phyloP scores from a whole-genome alignment of 1,140 invertebrate species.

The Drosophila insularis region DNA sequence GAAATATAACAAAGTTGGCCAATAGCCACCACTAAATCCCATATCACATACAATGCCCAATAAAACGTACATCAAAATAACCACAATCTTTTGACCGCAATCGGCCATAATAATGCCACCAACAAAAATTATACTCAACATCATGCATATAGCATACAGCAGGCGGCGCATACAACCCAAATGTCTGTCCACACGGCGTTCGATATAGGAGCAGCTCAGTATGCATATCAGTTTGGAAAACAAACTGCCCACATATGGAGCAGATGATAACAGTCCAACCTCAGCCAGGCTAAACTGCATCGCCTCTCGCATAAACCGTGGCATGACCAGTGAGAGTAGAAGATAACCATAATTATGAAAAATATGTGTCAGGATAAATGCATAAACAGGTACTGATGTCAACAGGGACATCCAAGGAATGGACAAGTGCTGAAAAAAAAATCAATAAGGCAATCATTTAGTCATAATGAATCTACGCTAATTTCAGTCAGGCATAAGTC shows the following conservation, averaged over 20 bases:
- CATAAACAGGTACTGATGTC: slow-evolving; percentile 49
- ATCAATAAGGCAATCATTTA: neutral
- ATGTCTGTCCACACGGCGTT: slow-evolving; percentile 31
- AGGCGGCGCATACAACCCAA: slow-evolving; percentile 51
- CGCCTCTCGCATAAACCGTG: slow-evolving; percentile 69
- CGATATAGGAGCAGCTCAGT: slow-evolving; percentile 50
- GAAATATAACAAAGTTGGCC: slow-evolving; percentile 70
- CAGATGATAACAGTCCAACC: slow-evolving; percentile 61
- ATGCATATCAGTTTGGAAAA: slow-evolving; percentile 60
- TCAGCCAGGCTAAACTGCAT: slow-evolving; percentile 57
- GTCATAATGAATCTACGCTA: neutral
- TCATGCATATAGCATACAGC: slow-evolving; percentile 58
- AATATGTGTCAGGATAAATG: slow-evolving; percentile 70
- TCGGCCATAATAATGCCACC: slow-evolving; percentile 43
- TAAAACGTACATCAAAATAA: slow-evolving; percentile 53
- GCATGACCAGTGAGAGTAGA: slow-evolving; percentile 51
- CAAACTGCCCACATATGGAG: slow-evolving; percentile 60
- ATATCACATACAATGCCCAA: slow-evolving; percentile 61
- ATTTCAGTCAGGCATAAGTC: no score
- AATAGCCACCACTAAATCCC: slow-evolving; percentile 67
- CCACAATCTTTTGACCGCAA: slow-evolving; percentile 42
- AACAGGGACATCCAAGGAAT: slow-evolving; percentile 65
- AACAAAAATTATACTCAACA: slow-evolving; percentile 38
- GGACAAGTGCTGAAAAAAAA: slow-evolving; percentile 19
- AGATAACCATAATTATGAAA: slow-evolving; percentile 69